These are phyloP conservation scores for Macropodus opercularis DNA, from an alignment of 2,797 vertebrate genomes.

Conservation along the genomic window DNA sequence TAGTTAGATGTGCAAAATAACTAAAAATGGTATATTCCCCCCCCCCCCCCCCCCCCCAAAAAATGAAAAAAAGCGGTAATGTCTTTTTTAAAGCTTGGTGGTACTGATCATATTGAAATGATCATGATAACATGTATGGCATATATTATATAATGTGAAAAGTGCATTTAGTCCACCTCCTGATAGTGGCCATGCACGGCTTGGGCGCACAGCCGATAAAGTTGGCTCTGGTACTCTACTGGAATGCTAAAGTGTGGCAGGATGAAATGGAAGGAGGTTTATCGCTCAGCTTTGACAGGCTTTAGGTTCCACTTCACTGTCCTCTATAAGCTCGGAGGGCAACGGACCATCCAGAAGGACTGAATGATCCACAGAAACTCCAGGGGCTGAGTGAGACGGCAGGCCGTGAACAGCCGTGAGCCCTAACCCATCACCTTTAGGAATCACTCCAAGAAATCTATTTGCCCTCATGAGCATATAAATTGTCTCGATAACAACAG, in stretches of 20 bases:
- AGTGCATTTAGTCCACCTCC: conserved; percentile 37
- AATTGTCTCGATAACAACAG: conserved; percentile 44
- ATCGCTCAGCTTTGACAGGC: conserved; percentile 64
- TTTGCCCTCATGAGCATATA: conserved; percentile 28
- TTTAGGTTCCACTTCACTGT: conserved; percentile 76
- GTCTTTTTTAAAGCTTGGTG: not conserved
- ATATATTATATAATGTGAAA: conserved; percentile 15
- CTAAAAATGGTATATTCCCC: no score
- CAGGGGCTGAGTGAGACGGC: conserved; percentile 19
- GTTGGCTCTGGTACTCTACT: conserved; percentile 20
- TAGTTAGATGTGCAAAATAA: no score
- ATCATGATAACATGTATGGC: conserved; percentile 1
- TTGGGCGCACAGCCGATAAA: conserved; percentile 37
- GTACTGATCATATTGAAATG: not conserved
- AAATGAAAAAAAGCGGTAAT: no score
- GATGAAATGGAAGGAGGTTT: conserved; percentile 58
- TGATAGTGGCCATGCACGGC: conserved; percentile 32
- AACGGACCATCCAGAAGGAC: conserved; percentile 69
- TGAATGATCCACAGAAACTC: conserved; percentile 61
- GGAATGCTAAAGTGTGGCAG: conserved; percentile 50
- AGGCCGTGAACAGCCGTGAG: conserved; percentile 11
- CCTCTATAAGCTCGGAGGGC: conserved; percentile 63
- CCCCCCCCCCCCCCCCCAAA: no score
- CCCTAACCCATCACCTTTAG: not conserved
- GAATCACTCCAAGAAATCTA: conserved; percentile 20